Conservation (phyloP, 1,140 invertebrate species). For the Drosophila ironensis region DNA sequence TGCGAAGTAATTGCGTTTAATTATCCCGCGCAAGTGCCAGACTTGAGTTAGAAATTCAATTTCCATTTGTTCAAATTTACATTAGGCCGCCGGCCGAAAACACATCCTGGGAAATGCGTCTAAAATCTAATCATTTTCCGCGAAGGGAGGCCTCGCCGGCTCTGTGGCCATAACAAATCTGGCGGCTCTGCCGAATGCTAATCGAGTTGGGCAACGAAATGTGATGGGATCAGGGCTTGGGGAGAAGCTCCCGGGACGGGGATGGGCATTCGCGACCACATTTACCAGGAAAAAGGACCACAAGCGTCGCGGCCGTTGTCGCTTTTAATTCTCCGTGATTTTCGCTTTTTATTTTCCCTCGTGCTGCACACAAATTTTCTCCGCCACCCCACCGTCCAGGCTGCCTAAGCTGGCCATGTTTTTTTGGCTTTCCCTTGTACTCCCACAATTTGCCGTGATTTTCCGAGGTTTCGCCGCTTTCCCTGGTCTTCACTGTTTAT, state of each 20-base stretch:
- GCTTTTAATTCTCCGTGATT: slow-evolving; percentile 72
- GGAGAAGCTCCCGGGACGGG: not conserved
- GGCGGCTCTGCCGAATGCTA: slow-evolving; percentile 50
- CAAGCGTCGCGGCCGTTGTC: slow-evolving; percentile 65
- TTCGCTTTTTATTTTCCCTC: slow-evolving; percentile 27
- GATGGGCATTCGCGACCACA: slow-evolving; percentile 55
- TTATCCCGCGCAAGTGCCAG: not conserved
- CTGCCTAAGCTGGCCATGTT: slow-evolving; percentile 40
- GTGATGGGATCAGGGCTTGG: not conserved
- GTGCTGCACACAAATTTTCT: not conserved
- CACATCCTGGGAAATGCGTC: slow-evolving; percentile 10
- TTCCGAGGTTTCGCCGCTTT: slow-evolving; percentile 51
- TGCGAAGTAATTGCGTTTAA: slow-evolving; percentile 53
- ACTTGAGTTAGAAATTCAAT: slow-evolving; percentile 43
- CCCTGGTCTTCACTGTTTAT: not conserved
- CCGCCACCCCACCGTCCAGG: not conserved
- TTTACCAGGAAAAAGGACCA: slow-evolving; percentile 40
- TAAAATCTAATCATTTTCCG: slow-evolving; percentile 64
- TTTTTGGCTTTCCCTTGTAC: slow-evolving; percentile 20
- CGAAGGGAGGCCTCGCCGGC: not conserved
- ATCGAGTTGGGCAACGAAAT: slow-evolving; percentile 53
- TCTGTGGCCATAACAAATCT: slow-evolving; percentile 47
- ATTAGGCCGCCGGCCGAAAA: slow-evolving; percentile 38
- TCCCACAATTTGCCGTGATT: slow-evolving; percentile 44
- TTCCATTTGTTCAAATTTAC: slow-evolving; percentile 67